Conservation (phyloP, 1,140 invertebrate species). For the Stratiolaelaps scimitus region DNA sequence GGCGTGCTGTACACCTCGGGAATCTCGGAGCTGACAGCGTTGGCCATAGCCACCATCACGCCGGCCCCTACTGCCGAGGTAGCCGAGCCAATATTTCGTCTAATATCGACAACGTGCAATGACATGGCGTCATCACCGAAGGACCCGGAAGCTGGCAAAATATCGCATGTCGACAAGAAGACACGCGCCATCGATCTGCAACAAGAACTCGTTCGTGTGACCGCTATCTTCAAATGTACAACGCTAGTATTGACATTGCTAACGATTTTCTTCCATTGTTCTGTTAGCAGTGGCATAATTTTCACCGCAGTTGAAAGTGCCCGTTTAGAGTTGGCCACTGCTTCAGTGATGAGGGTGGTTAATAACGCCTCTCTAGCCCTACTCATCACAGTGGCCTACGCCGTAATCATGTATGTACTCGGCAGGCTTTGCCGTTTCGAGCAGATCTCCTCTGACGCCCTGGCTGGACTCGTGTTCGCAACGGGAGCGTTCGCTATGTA, state of each 20-base stretch:
- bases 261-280: background rate
- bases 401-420: background rate
- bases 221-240: background rate
- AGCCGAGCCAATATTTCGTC: background rate
- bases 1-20: background rate
- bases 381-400: background rate
- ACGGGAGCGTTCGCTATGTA: background rate
- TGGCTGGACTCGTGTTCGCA: background rate
- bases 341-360: background rate
- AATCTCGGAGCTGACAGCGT: background rate
- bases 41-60: background rate
- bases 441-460: background rate
- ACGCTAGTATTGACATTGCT: background rate
- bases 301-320: background rate
- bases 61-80: constrained; percentile 5
- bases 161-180: no score
- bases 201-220: background rate
- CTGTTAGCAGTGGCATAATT: background rate
- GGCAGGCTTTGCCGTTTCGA: background rate
- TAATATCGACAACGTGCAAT: background rate
- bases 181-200: background rate
- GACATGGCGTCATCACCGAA: background rate
- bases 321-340: background rate
- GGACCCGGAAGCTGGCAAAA: background rate
- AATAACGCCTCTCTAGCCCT: background rate